Percentiles rank a stretch among this genome's conserved stretches.
phyloP scores from a whole-genome alignment of 1,140 invertebrate genomes.

The Ephestia elutella region DNA sequence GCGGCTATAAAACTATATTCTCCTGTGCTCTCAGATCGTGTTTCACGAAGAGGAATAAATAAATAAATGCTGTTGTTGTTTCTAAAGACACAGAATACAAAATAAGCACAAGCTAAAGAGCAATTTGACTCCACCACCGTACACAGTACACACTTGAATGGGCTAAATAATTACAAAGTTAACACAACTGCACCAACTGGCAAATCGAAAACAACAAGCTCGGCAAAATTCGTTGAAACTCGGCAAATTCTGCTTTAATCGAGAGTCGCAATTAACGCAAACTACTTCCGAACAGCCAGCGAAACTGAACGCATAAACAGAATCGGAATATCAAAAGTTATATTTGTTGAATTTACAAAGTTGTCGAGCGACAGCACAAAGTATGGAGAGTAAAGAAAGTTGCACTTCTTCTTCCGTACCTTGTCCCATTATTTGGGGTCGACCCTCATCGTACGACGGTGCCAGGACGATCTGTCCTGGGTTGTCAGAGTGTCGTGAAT shows the following conservation, averaged over 20 bases:
- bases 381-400: neutral
- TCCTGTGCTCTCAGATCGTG: too few species aligned
- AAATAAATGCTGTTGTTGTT: too few species aligned
- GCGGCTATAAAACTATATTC: too few species aligned
- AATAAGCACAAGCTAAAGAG: too few species aligned
- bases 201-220: neutral
- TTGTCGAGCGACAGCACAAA: neutral
- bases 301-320: slow-evolving; percentile 1
- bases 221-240: neutral
- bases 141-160: too few species aligned
- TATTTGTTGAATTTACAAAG: neutral
- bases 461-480: too few species aligned
- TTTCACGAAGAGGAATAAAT: too few species aligned
- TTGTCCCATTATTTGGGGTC: too few species aligned
- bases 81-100: too few species aligned
- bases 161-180: too few species aligned
- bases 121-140: too few species aligned
- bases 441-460: neutral
- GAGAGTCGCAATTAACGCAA: neutral
- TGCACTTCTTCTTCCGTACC: neutral
- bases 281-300: neutral
- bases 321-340: neutral
- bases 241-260: neutral
- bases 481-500: too few species aligned
- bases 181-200: neutral